Base-by-base conservation (phyloP, 92 coral and sea anemone genomes). In the Palythoa grandis region DNA sequence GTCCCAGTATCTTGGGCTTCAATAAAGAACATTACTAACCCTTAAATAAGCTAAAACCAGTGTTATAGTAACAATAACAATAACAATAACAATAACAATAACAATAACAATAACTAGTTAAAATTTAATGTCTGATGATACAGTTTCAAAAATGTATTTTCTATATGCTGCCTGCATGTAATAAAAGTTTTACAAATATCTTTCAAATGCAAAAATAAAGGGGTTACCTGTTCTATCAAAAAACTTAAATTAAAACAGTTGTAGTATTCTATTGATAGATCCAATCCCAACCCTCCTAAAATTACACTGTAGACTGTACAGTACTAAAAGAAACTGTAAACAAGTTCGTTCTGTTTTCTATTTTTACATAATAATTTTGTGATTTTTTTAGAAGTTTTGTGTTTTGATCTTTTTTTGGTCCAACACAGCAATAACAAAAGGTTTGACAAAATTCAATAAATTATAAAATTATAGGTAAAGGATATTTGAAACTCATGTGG, bases 401-500 rank as follows among this genome's bases (percentile, higher is more conserved):
- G 69, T 91, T 91, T 88, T 83, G 71, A 74, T 60, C 69, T 86
- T 91, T 91, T 91, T 91, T 91, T 79, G 87, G 74, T 91, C 94
- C 91, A 83, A 68, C 91, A 85, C 88, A 91, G 94, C 94, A 91
- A 83, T 65, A 82, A 69, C 23, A 71, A 69, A 20, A 48, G 0
- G 1, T n/a, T 19, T n/a, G 13, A 3, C 72, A 20, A 79, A 47
- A 17, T 19, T 3, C 47, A 52, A 24, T 47, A 17, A n/a, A 63
- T 19, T 63, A 23, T 63, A 60, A 19, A 60, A 60, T 60, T 57
- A 15, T 19, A 19, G 69, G 20, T 63, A 22, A 22, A 15, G 7
- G 17, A n/a, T 58, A n/a, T n/a, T 15, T 5, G 35, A 15, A 58
- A 15, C 65, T 58, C 65, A 1, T 58, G 65, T n/a, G 2, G 17